These are phyloP conservation scores for Latrodectus elegans DNA, from an alignment of 2,888 invertebrate species.

Conservation along the genomic window DNA sequence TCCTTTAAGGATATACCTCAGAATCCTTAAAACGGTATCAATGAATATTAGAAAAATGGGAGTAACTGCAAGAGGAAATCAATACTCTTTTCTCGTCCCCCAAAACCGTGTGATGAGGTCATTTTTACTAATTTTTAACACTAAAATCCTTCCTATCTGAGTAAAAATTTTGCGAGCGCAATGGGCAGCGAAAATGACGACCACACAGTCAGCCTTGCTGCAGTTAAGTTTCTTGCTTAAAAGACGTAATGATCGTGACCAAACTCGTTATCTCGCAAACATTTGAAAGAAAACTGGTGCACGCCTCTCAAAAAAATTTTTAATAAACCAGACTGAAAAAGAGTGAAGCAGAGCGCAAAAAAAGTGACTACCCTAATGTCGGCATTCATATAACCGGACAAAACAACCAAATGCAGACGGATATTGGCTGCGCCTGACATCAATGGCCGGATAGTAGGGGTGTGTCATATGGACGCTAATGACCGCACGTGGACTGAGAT, in stretches of 20 bases:
- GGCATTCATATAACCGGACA: constrained; percentile 36
- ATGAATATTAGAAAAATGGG: too few relatives aligned
- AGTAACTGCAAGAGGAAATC: too few relatives aligned
- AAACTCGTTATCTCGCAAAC: not conserved
- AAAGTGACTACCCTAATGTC: constrained; percentile 15
- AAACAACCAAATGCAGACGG: constrained; percentile 35
- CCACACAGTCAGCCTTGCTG: too few relatives aligned
- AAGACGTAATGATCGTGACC: not conserved
- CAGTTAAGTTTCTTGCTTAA: not conserved
- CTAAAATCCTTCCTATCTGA: too few relatives aligned
- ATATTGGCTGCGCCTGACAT: constrained; percentile 44
- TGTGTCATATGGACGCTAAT: constrained; percentile 51
- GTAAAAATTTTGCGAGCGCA: too few relatives aligned
- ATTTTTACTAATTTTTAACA: too few relatives aligned
- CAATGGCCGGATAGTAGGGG: constrained; percentile 43
- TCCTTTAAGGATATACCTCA: too few relatives aligned
- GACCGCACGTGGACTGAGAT: constrained; percentile 52
- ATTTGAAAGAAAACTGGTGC: not conserved
- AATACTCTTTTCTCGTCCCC: too few relatives aligned
- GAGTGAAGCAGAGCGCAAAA: not conserved
- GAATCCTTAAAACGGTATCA: too few relatives aligned
- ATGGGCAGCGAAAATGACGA: too few relatives aligned
- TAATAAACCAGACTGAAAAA: not conserved
- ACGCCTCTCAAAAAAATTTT: constrained; percentile 5
- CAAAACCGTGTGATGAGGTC: too few relatives aligned